Evolutionary conservation across 2,888 invertebrate species (phyloP).

Genomic region (Cryptosula pallasiana): DNA sequence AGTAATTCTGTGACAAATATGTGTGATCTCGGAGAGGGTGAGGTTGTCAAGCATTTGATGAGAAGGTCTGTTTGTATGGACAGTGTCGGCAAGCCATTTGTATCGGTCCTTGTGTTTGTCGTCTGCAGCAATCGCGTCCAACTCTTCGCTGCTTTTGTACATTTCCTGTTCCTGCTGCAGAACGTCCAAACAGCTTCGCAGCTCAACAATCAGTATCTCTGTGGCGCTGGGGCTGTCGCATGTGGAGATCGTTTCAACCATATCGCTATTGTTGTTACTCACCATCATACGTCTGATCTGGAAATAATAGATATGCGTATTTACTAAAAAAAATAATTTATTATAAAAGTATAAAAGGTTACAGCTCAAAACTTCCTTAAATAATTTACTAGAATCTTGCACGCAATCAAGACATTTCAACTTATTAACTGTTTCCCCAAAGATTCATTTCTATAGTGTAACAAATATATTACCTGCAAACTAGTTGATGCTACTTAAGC

Average conservation of each 20-base stretch:
- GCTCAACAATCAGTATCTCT: neutral
- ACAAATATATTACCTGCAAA: too few relatives aligned
- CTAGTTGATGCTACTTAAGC: too few relatives aligned
- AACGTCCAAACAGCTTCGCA: conserved; percentile 4
- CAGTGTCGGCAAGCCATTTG: conserved; percentile 12
- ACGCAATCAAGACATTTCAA: too few relatives aligned
- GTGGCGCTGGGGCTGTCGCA: neutral
- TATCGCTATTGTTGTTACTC: neutral
- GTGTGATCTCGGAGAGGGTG: conserved; percentile 6
- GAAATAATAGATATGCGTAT: too few relatives aligned
- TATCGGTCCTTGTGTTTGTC: neutral
- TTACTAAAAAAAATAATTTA: too few relatives aligned
- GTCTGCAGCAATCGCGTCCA: neutral
- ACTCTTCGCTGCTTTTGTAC: too few relatives aligned
- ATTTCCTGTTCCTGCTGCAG: neutral
- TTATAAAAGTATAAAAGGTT: too few relatives aligned
- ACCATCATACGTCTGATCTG: too few relatives aligned
- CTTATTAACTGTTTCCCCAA: too few relatives aligned
- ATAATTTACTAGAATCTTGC: too few relatives aligned
- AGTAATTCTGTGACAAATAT: neutral
- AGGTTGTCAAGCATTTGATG: neutral
- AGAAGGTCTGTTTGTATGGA: neutral
- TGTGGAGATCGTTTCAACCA: neutral
- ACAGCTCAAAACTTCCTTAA: too few relatives aligned
- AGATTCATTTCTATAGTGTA: too few relatives aligned